These are phyloP conservation scores for Coturnix japonica DNA, from an alignment of 2,113 vertebrate genomes.

Conservation along the genomic window DNA sequence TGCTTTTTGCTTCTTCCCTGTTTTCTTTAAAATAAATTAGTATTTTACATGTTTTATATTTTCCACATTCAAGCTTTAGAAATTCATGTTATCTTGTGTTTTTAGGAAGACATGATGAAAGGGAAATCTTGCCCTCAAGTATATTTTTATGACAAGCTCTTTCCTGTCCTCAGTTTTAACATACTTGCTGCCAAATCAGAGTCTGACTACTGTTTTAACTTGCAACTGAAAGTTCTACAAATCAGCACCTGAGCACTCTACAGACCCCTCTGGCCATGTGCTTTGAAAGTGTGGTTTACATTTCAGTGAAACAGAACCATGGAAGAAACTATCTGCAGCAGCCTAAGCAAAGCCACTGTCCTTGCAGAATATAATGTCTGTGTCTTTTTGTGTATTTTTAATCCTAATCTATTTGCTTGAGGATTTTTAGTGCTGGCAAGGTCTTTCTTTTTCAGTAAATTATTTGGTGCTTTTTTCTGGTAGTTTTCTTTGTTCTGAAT, in stretches of 20 bases:
- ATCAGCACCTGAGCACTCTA: background rate
- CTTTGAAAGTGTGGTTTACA: background rate
- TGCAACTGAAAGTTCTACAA: background rate
- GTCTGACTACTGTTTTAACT: background rate
- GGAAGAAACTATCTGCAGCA: background rate
- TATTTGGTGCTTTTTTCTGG: background rate
- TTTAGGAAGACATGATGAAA: background rate
- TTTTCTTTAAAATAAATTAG: background rate
- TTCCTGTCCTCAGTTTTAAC: background rate
- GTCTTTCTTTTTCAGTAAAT: background rate
- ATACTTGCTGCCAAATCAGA: background rate
- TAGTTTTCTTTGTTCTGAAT: background rate
- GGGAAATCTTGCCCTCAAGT: background rate
- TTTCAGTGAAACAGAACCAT: background rate
- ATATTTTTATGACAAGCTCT: background rate
- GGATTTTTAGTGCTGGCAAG: background rate
- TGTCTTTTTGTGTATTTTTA: background rate
- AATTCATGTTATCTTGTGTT: background rate
- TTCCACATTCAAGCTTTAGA: background rate
- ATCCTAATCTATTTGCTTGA: background rate
- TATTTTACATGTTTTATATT: background rate
- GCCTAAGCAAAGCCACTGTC: background rate
- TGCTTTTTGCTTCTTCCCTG: background rate
- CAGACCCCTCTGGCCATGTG: background rate
- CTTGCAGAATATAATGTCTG: background rate